phyloP scores from a whole-genome alignment of 2,797 vertebrate genomes.

The Anisognathus igniventris region DNA sequence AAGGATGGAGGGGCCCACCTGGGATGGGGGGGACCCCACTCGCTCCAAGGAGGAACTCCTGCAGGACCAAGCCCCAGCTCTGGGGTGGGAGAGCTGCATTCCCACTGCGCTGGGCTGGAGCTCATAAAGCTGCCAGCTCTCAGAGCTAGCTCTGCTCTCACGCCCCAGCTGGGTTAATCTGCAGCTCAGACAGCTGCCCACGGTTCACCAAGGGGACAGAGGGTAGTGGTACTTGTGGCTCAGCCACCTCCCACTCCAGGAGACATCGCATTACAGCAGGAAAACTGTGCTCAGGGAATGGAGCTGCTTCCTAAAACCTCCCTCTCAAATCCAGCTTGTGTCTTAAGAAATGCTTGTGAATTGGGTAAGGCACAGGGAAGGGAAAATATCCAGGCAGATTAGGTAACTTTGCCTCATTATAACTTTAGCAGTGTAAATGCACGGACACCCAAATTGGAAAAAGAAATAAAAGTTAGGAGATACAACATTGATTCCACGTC shows the following conservation, averaged over 20 bases:
- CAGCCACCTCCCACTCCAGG: rapidly evolving
- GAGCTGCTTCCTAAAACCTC: not conserved
- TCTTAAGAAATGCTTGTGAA: not conserved
- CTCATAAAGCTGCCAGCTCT: not conserved
- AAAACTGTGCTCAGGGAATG: rapidly evolving
- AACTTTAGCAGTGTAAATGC: not conserved
- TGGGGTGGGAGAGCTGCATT: rapidly evolving
- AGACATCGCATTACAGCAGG: rapidly evolving
- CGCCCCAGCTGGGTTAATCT: not conserved
- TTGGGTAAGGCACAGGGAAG: not conserved
- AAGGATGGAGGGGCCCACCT: rapidly evolving
- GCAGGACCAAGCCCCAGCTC: rapidly evolving
- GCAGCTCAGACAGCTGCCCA: not conserved
- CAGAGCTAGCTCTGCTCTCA: not conserved
- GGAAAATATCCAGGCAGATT: not conserved
- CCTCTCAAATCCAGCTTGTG: not conserved
- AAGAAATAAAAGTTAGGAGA: not conserved
- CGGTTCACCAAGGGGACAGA: not conserved
- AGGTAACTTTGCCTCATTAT: not conserved
- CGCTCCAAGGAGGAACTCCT: not conserved
- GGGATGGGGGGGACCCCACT: rapidly evolving
- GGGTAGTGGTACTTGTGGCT: not conserved
- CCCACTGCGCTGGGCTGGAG: rapidly evolving
- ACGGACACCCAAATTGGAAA: not conserved
- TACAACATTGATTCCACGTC: not conserved